phyloP scores from a whole-genome alignment of 2,113 vertebrate genomes.

The Cottus gobio region DNA sequence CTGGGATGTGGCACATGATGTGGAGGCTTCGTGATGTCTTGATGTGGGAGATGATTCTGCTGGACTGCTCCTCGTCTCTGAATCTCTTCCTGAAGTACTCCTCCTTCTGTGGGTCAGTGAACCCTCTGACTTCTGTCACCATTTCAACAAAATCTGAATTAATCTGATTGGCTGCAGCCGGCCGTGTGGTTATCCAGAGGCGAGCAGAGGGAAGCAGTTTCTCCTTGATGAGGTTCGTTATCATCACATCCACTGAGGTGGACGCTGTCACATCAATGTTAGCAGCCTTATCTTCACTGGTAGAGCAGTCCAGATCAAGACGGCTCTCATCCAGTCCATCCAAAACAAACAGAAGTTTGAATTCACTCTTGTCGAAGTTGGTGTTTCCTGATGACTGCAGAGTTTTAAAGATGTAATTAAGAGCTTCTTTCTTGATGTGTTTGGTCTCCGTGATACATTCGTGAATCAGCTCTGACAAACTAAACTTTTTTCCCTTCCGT shows the following conservation, averaged over 20 bases:
- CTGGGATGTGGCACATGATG: no score
- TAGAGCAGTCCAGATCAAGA: constrained; percentile 21
- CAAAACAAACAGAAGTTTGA: constrained; percentile 43
- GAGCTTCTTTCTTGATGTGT: neutral
- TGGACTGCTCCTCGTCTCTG: no score
- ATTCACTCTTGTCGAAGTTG: constrained; percentile 37
- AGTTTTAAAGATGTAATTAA: constrained; percentile 18
- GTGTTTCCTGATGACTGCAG: constrained; percentile 51
- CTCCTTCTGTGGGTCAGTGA: neutral
- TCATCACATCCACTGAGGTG: neutral
- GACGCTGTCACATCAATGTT: neutral
- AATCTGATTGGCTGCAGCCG: constrained; percentile 12
- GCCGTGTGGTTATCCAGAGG: constrained; percentile 5
- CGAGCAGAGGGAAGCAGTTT: constrained; percentile 4
- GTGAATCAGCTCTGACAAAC: constrained; percentile 44
- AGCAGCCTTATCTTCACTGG: neutral
- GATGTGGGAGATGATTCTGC: no score
- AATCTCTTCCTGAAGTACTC: neutral
- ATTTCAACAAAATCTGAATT: neutral
- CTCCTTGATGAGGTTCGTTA: no score
- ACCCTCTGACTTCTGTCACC: neutral
- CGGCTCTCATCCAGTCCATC: constrained; percentile 36
- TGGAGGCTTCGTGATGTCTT: no score
- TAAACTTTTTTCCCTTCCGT: constrained; percentile 1
- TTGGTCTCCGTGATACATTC: constrained; percentile 5